Evolutionary conservation across 2,888 invertebrate genomes (phyloP).

Genomic region (Ophion obscuratus): DNA sequence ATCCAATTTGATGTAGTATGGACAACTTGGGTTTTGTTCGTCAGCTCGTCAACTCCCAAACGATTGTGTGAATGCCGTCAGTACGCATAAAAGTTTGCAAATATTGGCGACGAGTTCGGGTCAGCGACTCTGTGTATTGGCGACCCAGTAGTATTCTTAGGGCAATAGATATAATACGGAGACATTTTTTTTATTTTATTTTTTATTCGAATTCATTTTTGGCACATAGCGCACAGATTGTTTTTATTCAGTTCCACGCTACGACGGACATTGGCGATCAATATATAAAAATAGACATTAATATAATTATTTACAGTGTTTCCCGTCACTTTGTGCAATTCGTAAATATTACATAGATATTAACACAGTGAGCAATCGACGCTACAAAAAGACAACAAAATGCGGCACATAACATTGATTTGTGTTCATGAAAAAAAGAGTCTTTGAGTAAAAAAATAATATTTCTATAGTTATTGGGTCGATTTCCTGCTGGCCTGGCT

Average conservation of each 20-base stretch:
- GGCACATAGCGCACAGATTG: neutral
- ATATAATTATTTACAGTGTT: too few relatives aligned
- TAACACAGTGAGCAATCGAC: too few relatives aligned
- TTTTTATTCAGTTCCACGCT: neutral
- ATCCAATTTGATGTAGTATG: too few relatives aligned
- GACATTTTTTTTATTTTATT: neutral
- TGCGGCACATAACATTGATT: neutral
- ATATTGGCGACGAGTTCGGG: constrained; percentile 94
- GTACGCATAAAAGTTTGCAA: constrained; percentile 92
- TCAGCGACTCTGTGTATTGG: constrained; percentile 85
- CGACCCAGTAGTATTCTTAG: constrained; percentile 75
- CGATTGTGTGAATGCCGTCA: constrained; percentile 95
- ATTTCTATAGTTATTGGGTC: constrained; percentile 1
- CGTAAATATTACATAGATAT: neutral
- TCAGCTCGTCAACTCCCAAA: constrained; percentile 78
- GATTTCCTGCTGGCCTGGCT: neutral
- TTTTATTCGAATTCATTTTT: neutral
- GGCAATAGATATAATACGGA: neutral
- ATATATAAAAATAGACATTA: too few relatives aligned
- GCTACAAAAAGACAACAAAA: constrained; percentile 2
- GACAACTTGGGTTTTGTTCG: too few relatives aligned
- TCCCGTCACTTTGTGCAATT: too few relatives aligned
- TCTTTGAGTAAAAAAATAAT: neutral
- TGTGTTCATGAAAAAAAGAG: neutral
- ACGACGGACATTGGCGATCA: too few relatives aligned